Evolutionary conservation across 2,113 vertebrate genomes (phyloP).

Genomic region (Merops nubicus): DNA sequence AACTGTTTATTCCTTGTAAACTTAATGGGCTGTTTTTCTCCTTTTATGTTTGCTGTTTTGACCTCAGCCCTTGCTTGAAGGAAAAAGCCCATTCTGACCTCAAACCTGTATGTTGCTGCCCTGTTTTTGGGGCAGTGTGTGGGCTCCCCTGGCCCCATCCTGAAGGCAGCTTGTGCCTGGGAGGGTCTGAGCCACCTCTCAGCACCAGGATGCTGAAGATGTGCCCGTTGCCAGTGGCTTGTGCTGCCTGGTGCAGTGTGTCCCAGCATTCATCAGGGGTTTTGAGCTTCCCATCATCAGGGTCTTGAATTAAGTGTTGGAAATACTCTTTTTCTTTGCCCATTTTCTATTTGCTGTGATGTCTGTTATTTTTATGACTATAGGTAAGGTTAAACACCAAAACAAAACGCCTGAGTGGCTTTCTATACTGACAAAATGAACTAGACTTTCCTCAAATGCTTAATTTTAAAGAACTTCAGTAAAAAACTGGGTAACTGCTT

Average conservation of each 20-base stretch:
- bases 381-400: neutral
- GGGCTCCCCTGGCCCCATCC: neutral
- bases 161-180: accelerated
- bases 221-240: accelerated
- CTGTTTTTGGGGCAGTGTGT: accelerated
- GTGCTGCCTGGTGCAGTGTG: neutral
- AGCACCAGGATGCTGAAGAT: neutral
- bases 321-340: neutral
- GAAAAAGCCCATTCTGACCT: neutral
- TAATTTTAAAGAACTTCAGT: neutral
- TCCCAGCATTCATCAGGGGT: neutral
- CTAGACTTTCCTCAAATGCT: neutral
- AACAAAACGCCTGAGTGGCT: neutral
- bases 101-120: neutral
- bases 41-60: neutral
- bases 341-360: neutral
- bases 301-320: neutral
- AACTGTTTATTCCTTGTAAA: neutral
- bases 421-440: neutral
- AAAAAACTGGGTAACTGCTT: neutral
- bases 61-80: neutral
- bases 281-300: neutral
- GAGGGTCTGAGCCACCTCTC: neutral
- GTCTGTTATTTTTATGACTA: neutral
- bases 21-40: neutral